Evolutionary conservation across 2,113 vertebrate species (phyloP).

Genomic region (Gobiocypris rarus): DNA sequence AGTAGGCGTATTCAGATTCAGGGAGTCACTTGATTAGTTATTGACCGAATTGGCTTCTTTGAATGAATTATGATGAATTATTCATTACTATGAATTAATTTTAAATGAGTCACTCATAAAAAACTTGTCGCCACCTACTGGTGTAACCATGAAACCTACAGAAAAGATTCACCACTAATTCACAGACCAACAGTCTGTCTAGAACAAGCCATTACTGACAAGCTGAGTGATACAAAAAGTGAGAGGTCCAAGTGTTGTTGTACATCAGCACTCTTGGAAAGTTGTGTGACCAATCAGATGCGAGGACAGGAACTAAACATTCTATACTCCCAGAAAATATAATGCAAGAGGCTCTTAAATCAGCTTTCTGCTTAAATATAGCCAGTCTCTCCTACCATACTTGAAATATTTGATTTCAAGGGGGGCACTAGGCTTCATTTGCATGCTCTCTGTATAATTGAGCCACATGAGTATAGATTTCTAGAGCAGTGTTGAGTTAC

Average conservation of each 20-base stretch:
- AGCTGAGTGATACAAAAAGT: background rate
- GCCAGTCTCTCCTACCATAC: background rate
- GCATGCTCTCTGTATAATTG: conserved; percentile 61
- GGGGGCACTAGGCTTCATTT: conserved; percentile 47
- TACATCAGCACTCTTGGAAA: background rate
- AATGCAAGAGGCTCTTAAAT: background rate
- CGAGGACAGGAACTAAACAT: background rate
- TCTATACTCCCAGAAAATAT: background rate
- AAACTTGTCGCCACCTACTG: background rate
- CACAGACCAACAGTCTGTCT: background rate
- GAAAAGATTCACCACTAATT: background rate
- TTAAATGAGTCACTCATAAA: background rate
- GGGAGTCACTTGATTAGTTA: background rate
- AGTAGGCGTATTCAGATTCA: background rate
- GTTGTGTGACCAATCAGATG: background rate
- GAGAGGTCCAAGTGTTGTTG: background rate
- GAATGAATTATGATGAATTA: background rate
- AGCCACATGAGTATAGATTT: conserved; percentile 60
- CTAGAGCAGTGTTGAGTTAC: conserved; percentile 46
- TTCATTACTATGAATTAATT: background rate
- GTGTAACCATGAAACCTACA: background rate
- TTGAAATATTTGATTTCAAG: conserved; percentile 42
- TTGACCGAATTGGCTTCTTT: background rate
- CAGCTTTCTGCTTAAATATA: conserved; percentile 22
- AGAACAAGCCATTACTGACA: background rate